Evolutionary conservation across 2,888 invertebrate genomes (phyloP), one percentile per base, ranked within the genome.

Genomic region (Mimumesa dahlbomi): DNA sequence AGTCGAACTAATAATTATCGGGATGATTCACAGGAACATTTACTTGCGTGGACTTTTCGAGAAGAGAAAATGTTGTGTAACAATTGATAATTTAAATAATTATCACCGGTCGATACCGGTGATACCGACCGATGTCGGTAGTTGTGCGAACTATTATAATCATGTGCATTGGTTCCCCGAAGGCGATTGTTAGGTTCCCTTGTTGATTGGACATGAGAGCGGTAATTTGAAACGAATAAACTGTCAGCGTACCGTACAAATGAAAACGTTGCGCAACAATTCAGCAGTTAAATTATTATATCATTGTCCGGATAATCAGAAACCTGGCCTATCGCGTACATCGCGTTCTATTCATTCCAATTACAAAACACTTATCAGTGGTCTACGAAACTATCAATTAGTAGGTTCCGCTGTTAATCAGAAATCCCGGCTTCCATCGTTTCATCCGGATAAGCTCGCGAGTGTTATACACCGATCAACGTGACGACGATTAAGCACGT

Each of bases 401-500:
- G 25, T 13, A 22, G 11, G 16, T 34, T 29, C n/a, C 31, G 4
- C 13, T 11, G 13, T 21, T 31, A 31, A 16, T 19, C 11, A 22
- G 31, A 34, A 34, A 31, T 11, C 16, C 7, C 9, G n/a, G 4
- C 34, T 34, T 11, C n/a, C n/a, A n/a, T n/a, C 9, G n/a, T n/a
- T 34, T 34, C 11, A 34, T 7, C 34, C 11, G 34, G 34, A n/a
- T 34, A 34, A 34, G 9, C 1, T 34, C n/a, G 34, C 9, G n/a
- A n/a, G n/a, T n/a, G 3, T 9, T n/a, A 11, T 9, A 11, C n/a
- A n/a, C n/a, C 22, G 21, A 31, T 14, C 1, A 7, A 13, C 31
- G 9, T 25, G 16, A 46, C 19, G n/a, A 21, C 7, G n/a, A 50
- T 53, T n/a, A 42, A 2, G 1, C 52, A 38, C 58, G 63, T 50